Base-by-base conservation (phyloP, 2,888 invertebrate genomes). In the Sminthurinus aureus region DNA sequence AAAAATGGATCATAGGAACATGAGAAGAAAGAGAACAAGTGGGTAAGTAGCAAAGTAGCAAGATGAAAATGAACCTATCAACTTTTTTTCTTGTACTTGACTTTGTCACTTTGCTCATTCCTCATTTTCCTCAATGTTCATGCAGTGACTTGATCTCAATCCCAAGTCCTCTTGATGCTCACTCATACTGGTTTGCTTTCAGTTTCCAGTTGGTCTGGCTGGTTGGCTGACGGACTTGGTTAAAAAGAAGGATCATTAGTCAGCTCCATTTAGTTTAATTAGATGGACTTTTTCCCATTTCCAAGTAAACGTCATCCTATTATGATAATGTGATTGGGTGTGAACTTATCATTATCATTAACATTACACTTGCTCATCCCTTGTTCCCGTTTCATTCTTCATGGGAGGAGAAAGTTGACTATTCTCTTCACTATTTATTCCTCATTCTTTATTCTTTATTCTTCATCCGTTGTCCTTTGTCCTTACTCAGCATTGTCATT, bases 261-360 rank as follows among this genome's bases (percentile, higher is more conserved):
- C 73, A 73, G 73, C 73, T 73, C 73, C 73, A 76, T 76, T 76
- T 76, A 76, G 58, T 58, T 76, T 76, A 52, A 76, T 76, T 76
- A 76, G 76, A 76, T 76, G 51, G 51, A 20, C 13, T 52, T 52
- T 24, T 52, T 11, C 13, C 58, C 51, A n/a, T 58, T 20, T 58
- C 22, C 20, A n/a, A 22, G 20, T 51, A 18, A 22, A 26, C 71
- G 76, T 11, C 76, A 58, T 76, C 51, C 52, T 76, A 76, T 76
- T 76, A 76, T 76, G 22, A 76, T 76, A 58, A 76, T 76, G 76
- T 76, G 76, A 76, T 76, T 52, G 76, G 58, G 76, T 71, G 71
- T 71, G 71, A 71, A 71, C 24, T 71, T 71, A 71, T 71, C 71
- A 71, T 71, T 15, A 66, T 15, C 66, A 15, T 15, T 58, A 58